Evolutionary conservation across 2,797 vertebrate species (phyloP).

Genomic region (Phrynocephalus guinanensis): DNA sequence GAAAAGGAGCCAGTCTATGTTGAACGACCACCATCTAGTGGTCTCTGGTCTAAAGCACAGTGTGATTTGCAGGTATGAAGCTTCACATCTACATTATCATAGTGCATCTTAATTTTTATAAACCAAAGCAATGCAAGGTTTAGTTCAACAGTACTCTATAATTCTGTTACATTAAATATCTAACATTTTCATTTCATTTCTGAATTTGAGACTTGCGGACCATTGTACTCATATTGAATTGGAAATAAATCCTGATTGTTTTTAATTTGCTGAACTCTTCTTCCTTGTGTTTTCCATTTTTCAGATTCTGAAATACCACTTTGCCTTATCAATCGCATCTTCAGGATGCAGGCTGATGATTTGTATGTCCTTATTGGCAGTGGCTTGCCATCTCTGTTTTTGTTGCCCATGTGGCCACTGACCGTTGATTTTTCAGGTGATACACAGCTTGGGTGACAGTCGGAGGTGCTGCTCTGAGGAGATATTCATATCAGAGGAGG

Average conservation of each 20-base stretch:
- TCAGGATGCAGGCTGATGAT: no score
- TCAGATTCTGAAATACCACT: no score
- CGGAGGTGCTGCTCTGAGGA: no score
- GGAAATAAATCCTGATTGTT: background rate
- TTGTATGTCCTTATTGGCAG: no score
- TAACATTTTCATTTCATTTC: background rate
- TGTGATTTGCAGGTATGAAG: background rate
- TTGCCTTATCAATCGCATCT: no score
- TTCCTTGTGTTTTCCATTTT: no score
- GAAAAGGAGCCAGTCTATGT: conserved; percentile 32
- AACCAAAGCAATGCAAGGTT: background rate
- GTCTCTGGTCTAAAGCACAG: background rate
- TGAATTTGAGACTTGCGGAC: background rate
- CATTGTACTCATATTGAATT: background rate
- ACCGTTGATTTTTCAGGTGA: no score
- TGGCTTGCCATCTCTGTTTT: no score
- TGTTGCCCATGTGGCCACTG: no score
- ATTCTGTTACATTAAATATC: background rate
- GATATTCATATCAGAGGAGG: no score
- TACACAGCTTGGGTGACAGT: no score
- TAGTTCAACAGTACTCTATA: background rate
- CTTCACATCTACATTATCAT: background rate
- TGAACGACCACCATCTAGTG: conserved; percentile 69
- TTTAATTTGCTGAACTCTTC: background rate
- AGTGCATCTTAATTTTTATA: background rate